Base-by-base conservation (phyloP, 1,140 invertebrate species). In the Rhyzopertha dominica region DNA sequence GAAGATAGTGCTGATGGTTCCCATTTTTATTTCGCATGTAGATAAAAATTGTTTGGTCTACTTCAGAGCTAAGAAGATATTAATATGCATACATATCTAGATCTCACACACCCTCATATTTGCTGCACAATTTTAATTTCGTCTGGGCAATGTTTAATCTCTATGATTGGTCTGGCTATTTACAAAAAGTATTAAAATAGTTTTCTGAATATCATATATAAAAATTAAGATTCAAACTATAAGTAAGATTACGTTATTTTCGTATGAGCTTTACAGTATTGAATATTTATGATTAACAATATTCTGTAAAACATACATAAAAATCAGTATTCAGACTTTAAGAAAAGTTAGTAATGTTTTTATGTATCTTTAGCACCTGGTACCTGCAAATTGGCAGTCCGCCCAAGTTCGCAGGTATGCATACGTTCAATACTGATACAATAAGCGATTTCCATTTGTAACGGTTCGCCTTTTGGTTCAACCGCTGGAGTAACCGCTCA, bases 111-210 rank as follows among this genome's bases (percentile, higher is more conserved):
- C 7, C 7, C 7, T n/a, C 24, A 32, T 13, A 32, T 14, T 5
- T 5, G 13, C 8, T 5, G 9, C 28, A 30, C 35, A 26, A 36
- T 9, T 43, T 43, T 38, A 14, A 5, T 12, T 39, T 12, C 25
- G 44, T 42, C 19, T 51, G 38, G 49, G 36, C 29, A 30, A 51
- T 41, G 38, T 47, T 47, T 47, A 31, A 44, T 31, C 49, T 22
- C 35, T 42, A 22, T 25, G 28, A 47, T 47, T 47, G 2, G 43
- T 47, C 43, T 51, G 49, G 37, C 44, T 23, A 14, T 41, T 46
- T 34, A 24, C 36, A 42, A 41, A 43, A 16, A 47, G 36, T 41
- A 31, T 47, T 51, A 24, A 47, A 51, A 47, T 47, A 47, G 36
- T 41, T 24, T 30, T 26, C 29, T 30, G 17, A 51, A 34, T 47